These are phyloP conservation scores for Macaca mulatta DNA, from an alignment of 2,113 vertebrate genomes.

Conservation along the genomic window DNA sequence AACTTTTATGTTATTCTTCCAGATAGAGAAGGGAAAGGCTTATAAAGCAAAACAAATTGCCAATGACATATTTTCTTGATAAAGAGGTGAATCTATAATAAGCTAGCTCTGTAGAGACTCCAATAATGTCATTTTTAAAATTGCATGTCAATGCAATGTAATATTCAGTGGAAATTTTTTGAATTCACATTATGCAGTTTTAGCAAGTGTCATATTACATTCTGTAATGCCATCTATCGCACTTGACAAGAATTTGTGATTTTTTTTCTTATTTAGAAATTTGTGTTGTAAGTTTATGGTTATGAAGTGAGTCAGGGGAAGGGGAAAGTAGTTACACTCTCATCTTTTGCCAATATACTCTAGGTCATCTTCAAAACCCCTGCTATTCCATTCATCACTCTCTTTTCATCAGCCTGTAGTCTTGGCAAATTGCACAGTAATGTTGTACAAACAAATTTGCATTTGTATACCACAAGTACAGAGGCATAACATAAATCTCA, in stretches of 20 bases:
- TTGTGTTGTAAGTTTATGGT: not conserved
- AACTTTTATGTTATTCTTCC: slow-evolving; percentile 40
- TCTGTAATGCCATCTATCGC: slow-evolving; percentile 24
- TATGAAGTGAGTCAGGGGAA: not conserved
- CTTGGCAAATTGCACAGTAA: not conserved
- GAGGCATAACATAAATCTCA: not conserved
- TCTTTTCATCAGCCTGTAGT: not conserved
- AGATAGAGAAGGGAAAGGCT: slow-evolving; percentile 40
- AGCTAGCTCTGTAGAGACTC: slow-evolving; percentile 58
- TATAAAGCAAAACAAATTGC: slow-evolving; percentile 73
- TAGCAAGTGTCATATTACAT: slow-evolving; percentile 67
- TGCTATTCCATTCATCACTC: not conserved
- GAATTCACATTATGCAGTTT: slow-evolving; percentile 60
- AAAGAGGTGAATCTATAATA: slow-evolving; percentile 43
- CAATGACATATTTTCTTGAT: slow-evolving; percentile 60
- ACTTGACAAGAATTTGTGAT: not conserved
- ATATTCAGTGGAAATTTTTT: slow-evolving; percentile 47
- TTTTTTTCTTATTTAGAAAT: slow-evolving; percentile 42
- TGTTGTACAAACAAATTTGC: not conserved
- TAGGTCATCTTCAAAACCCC: not conserved
- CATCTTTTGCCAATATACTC: not conserved
- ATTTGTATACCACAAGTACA: not conserved
- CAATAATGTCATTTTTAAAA: slow-evolving; percentile 73
- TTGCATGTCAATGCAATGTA: slow-evolving; percentile 61
- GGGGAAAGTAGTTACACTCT: not conserved